Conservation (phyloP, 1,140 invertebrate species). For the Aradophagus sp. region DNA sequence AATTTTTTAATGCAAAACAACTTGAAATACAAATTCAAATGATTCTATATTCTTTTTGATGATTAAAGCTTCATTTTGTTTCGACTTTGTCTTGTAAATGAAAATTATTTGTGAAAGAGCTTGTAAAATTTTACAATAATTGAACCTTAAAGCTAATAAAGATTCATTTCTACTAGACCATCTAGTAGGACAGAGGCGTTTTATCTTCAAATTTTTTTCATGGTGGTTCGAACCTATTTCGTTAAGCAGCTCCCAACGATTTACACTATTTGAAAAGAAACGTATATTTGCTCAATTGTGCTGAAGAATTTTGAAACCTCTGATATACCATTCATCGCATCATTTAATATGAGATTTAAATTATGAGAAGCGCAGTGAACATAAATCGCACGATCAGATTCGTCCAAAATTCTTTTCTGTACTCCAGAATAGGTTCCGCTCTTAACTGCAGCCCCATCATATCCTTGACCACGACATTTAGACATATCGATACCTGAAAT, state of each 20-base stretch:
- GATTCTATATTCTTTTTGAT: constrained; percentile 22
- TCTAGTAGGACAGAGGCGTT: constrained; percentile 29
- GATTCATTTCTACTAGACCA: constrained; percentile 37
- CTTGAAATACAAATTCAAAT: constrained; percentile 31
- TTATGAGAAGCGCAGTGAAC: constrained; percentile 59
- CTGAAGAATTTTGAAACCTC: constrained; percentile 17
- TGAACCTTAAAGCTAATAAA: constrained; percentile 13
- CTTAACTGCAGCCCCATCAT: constrained; percentile 61
- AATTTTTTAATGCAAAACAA: constrained; percentile 17
- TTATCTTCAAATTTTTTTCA: constrained; percentile 4
- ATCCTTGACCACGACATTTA: constrained; percentile 62
- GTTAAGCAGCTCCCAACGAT: constrained; percentile 5
- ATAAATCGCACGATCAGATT: constrained; percentile 41
- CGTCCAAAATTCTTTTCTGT: constrained; percentile 52
- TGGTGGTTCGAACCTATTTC: not conserved
- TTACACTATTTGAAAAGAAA: constrained; percentile 14
- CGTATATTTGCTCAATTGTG: constrained; percentile 10
- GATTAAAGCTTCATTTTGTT: not conserved
- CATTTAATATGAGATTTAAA: too few relatives aligned
- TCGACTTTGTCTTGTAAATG: constrained; percentile 2
- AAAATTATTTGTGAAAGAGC: constrained; percentile 30
- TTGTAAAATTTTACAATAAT: constrained; percentile 15
- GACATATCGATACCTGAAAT: too few relatives aligned
- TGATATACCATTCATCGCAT: constrained; percentile 12
- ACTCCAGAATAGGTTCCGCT: constrained; percentile 58